Base-by-base conservation (phyloP, 2,797 vertebrate genomes). In the Gadopsis bispinosus region DNA sequence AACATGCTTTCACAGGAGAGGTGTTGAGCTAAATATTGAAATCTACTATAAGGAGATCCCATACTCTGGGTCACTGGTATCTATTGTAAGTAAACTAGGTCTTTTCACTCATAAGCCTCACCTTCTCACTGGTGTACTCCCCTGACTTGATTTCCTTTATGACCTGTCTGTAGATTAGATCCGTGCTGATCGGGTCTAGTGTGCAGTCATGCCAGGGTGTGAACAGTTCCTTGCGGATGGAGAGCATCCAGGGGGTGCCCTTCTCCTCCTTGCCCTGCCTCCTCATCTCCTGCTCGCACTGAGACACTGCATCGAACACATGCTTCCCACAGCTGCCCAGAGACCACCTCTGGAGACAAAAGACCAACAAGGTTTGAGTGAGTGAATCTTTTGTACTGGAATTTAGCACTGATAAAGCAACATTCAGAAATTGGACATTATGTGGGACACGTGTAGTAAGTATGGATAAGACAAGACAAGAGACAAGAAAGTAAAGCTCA, bases 191-290 rank as follows among this genome's bases (percentile, higher is more conserved):
- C 0, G 92, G 83, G 79, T 99, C 98, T 26, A 85, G 45, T 10
- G 39, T 86, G 86, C 94, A 95, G 90, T 96, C 89, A 9, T 99
- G 98, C 98, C 98, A 99, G 1, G 98, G 98, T 0, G 93, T 94
- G 86, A 99, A 99, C 85, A 97, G 93, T 77, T 99, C 97, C 88
- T 99, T 99, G 14, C 96, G 95, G 89, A 98, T 94, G 87, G 95
- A 96, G 22, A 99, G 87, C 2, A 87, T 93, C 97, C 97, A 99
- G 50, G 96, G 95, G 0, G 97, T 77, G 0, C 95, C 90, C 74
- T 94, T 95, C 69, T 97, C 97, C 0, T 92, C 92, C 0, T 79
- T 93, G 0, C 96, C 96, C n/a, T 90, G 93, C 79, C 96, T 95
- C 84, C 85, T 95, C 76, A 94, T 95, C 73, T 97, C 95, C 84